Conservation (phyloP, 2,888 invertebrate genomes). For the Chrysolina americana region DNA sequence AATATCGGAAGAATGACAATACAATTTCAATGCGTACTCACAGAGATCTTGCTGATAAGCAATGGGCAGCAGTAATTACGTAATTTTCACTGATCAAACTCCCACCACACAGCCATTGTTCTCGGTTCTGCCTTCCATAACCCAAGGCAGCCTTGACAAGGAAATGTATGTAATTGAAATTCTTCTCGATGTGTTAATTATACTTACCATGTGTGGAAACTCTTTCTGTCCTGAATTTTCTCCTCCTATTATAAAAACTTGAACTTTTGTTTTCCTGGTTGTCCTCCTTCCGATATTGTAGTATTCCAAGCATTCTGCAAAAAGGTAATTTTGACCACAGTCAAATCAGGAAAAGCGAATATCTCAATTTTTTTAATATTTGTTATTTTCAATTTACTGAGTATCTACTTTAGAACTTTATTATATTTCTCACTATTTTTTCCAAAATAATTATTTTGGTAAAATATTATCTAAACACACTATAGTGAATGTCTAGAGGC, state of each 20-base stretch:
- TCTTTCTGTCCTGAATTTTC: constrained; percentile 56
- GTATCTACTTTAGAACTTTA: no score
- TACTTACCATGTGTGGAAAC: constrained; percentile 66
- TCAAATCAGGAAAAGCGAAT: not conserved
- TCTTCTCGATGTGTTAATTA: not conserved
- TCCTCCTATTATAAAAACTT: constrained; percentile 58
- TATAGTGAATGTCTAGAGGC: no score
- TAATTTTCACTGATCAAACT: constrained; percentile 76
- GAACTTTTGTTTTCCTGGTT: constrained; percentile 39
- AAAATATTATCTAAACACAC: no score
- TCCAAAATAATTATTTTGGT: no score
- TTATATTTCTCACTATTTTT: no score
- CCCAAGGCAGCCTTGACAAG: constrained; percentile 62
- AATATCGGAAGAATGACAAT: no score
- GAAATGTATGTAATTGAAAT: not conserved
- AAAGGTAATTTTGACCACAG: not conserved
- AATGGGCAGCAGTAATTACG: constrained; percentile 81
- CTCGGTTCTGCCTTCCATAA: constrained; percentile 59
- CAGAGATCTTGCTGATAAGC: constrained; percentile 63
- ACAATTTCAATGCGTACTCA: constrained; percentile 49
- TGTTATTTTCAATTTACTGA: no score
- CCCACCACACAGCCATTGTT: constrained; percentile 77
- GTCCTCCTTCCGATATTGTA: constrained; percentile 37
- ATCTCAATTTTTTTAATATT: no score
- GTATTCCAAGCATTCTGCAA: constrained; percentile 56